phyloP scores from a whole-genome alignment of 1,140 invertebrate genomes.

The Luehdorfia chinensis region DNA sequence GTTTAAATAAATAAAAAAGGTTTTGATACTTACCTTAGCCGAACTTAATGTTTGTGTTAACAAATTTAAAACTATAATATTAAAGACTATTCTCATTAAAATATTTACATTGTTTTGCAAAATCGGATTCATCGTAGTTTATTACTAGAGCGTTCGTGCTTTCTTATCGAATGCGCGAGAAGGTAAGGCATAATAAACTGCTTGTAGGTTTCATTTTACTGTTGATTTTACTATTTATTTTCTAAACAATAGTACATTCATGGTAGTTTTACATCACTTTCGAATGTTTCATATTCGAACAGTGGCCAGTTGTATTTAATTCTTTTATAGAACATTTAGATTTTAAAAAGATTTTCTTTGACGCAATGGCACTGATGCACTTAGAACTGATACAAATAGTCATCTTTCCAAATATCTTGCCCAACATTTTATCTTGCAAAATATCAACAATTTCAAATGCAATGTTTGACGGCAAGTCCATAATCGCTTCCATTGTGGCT shows the following conservation, averaged over 20 bases:
- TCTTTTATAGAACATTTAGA: slow-evolving; percentile 56
- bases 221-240: too few species aligned
- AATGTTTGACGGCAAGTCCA: slow-evolving; percentile 58
- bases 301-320: slow-evolving; percentile 44
- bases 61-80: background rate
- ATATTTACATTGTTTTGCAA: background rate
- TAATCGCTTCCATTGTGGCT: slow-evolving; percentile 49
- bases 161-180: too few species aligned
- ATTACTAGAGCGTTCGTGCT: too few species aligned
- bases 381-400: slow-evolving; percentile 59
- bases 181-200: too few species aligned
- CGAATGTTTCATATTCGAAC: slow-evolving; percentile 41
- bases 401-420: slow-evolving; percentile 57
- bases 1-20: too few species aligned
- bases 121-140: background rate
- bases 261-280: slow-evolving; percentile 37
- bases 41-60: background rate
- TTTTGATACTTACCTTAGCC: background rate
- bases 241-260: slow-evolving; percentile 24
- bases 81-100: background rate
- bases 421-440: slow-evolving; percentile 55
- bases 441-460: slow-evolving; percentile 59
- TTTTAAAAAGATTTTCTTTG: slow-evolving; percentile 54
- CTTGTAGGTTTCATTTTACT: too few species aligned
- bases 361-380: slow-evolving; percentile 49